These are phyloP conservation scores for Vanessa atalanta DNA, from an alignment of 1,140 invertebrate species.

Conservation along the genomic window DNA sequence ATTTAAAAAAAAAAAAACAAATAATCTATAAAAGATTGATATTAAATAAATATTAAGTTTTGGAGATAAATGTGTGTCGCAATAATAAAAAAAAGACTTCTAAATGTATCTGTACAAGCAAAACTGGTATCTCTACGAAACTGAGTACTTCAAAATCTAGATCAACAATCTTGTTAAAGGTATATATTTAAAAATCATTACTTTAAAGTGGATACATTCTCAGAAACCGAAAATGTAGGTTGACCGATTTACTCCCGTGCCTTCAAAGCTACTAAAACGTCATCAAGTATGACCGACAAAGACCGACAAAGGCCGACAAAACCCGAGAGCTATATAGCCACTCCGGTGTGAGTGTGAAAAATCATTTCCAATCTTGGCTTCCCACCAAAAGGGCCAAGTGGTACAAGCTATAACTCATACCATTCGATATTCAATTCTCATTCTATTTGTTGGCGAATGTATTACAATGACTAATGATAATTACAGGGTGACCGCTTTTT, in stretches of 20 bases:
- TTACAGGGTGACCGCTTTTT: conserved; percentile 34
- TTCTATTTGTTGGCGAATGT: conserved; percentile 37
- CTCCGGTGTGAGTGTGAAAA: conserved; percentile 29
- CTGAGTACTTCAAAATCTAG: too few relatives aligned
- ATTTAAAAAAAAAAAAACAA: too few relatives aligned
- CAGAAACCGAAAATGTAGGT: conserved; percentile 19
- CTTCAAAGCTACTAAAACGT: conserved; percentile 8
- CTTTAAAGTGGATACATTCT: background rate
- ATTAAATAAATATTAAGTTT: too few relatives aligned
- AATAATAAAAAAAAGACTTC: too few relatives aligned
- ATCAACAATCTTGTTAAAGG: too few relatives aligned
- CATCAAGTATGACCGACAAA: conserved; percentile 14
- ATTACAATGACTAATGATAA: conserved; percentile 46
- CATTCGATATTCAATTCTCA: conserved; percentile 38
- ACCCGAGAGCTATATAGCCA: conserved; percentile 17
- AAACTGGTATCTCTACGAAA: too few relatives aligned
- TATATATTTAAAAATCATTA: too few relatives aligned
- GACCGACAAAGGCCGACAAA: conserved; percentile 20
- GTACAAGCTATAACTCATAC: conserved; percentile 37
- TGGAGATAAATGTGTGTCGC: too few relatives aligned
- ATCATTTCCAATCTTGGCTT: conserved; percentile 32
- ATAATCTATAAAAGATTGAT: too few relatives aligned
- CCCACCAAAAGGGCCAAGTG: conserved; percentile 37
- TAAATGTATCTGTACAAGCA: too few relatives aligned
- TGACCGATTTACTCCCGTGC: background rate